These are phyloP conservation scores for Bathynomus jamesi DNA, from an alignment of 1,140 invertebrate species.

Conservation along the genomic window DNA sequence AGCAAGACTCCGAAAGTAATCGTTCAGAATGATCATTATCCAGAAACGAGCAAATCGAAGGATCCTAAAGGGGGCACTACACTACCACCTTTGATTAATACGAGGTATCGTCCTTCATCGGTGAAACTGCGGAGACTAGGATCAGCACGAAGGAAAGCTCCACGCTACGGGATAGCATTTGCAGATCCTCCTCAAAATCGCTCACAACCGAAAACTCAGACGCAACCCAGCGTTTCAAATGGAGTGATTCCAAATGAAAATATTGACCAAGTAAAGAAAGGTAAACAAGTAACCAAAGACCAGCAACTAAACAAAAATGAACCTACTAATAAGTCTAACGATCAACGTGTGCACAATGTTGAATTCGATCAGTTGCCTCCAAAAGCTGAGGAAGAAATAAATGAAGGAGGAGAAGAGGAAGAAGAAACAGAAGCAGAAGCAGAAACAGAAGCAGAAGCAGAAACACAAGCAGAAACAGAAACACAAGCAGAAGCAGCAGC, in stretches of 20 bases:
- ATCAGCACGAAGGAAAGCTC: constrained; percentile 20
- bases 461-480: background rate
- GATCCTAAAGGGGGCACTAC: background rate
- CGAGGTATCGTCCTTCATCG: constrained; percentile 12
- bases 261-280: too few species aligned
- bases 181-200: background rate
- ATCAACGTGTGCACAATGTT: too few species aligned
- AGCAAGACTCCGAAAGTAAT: constrained; percentile 16
- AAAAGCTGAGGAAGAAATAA: constrained; percentile 4
- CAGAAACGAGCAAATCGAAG: constrained; percentile 11
- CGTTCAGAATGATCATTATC: constrained; percentile 5
- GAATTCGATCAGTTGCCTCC: too few species aligned
- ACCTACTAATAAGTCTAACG: background rate
- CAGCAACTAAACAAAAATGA: background rate
- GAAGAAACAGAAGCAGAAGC: background rate
- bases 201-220: background rate
- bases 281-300: too few species aligned
- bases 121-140: constrained; percentile 23
- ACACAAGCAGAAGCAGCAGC: background rate
- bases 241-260: too few species aligned
- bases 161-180: constrained; percentile 24
- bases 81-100: background rate
- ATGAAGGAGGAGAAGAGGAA: background rate
- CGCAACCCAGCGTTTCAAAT: background rate
- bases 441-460: background rate